Conservation (phyloP, 1,140 invertebrate genomes). For the Stratiolaelaps scimitus region DNA sequence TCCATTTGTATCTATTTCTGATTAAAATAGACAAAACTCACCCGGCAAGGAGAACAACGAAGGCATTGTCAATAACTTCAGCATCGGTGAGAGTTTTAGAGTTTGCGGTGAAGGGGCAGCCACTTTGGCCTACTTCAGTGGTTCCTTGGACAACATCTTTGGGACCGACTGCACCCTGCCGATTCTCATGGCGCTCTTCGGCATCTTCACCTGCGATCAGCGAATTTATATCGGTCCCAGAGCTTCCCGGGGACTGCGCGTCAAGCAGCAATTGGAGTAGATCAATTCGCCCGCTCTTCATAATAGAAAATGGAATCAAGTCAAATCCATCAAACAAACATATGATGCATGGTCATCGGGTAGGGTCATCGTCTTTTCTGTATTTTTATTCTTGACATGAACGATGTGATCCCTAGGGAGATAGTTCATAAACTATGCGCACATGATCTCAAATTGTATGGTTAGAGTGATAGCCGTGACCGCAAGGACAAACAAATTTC, state of each 20-base stretch:
- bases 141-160: no score
- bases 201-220: conserved; percentile 15
- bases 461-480: no score
- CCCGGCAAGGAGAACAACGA: conserved; percentile 5
- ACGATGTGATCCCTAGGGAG: no score
- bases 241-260: conserved; percentile 25
- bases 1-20: not conserved
- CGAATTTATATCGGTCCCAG: not conserved
- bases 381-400: no score
- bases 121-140: no score
- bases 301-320: no score
- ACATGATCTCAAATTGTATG: no score
- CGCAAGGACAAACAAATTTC: no score
- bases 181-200: not conserved
- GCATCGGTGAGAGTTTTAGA: not conserved
- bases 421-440: no score
- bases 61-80: conserved; percentile 20
- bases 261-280: conserved; percentile 36
- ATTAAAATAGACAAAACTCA: not conserved
- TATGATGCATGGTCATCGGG: no score
- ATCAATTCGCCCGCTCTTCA: conserved; percentile 29
- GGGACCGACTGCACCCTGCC: not conserved
- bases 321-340: no score
- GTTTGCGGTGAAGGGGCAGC: not conserved
- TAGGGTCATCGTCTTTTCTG: no score